Conservation (phyloP, 2,113 vertebrate species). For the Aspiorhynchus laticeps region DNA sequence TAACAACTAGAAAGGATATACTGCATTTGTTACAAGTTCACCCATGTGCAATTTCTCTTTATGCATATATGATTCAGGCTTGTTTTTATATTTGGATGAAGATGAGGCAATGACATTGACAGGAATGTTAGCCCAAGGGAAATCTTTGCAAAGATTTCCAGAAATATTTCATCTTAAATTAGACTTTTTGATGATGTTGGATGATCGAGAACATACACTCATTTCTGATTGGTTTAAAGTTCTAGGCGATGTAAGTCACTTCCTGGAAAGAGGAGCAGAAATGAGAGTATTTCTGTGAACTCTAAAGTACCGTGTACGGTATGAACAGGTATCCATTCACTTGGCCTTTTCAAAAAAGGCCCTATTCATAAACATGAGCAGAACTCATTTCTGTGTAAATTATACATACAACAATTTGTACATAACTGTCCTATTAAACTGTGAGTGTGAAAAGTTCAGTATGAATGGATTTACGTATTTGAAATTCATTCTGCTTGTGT, state of each 20-base stretch:
- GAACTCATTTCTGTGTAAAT: background rate
- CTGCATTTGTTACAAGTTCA: background rate
- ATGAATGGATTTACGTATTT: background rate
- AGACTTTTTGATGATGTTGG: background rate
- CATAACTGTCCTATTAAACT: background rate
- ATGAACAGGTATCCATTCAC: too few species aligned
- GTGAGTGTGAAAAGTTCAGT: background rate
- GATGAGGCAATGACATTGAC: background rate
- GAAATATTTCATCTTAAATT: constrained; percentile 1
- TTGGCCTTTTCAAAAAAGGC: too few species aligned
- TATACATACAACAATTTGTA: too few species aligned
- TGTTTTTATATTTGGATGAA: background rate
- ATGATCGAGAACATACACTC: background rate
- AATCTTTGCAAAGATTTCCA: background rate
- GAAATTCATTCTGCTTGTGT: background rate
- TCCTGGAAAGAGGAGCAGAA: background rate
- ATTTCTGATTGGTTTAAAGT: background rate
- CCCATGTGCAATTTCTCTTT: background rate
- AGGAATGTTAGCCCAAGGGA: background rate
- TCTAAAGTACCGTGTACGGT: background rate
- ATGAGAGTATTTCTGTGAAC: background rate
- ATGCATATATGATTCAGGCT: background rate
- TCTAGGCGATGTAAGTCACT: background rate
- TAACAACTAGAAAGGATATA: background rate
- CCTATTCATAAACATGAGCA: background rate